These are phyloP conservation scores for Oreochromis niloticus DNA, from an alignment of 2,113 vertebrate genomes.

Conservation along the genomic window DNA sequence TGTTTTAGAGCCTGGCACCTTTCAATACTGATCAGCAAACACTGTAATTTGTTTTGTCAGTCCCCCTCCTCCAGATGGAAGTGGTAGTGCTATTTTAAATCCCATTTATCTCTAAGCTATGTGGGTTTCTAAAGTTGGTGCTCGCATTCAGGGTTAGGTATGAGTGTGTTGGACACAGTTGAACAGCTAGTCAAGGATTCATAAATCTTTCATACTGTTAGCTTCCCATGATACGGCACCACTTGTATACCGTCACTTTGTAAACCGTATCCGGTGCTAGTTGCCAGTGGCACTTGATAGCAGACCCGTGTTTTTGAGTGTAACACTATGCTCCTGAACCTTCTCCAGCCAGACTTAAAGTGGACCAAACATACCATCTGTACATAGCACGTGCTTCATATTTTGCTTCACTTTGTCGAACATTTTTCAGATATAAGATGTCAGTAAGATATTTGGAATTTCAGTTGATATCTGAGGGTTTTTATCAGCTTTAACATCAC, in stretches of 20 bases:
- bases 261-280: constrained; percentile 34
- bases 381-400: not conserved
- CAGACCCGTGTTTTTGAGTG: constrained; percentile 16
- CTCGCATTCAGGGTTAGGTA: not conserved
- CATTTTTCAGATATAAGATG: not conserved
- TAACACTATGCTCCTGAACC: constrained; percentile 12
- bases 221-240: constrained; percentile 5
- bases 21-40: constrained; percentile 28
- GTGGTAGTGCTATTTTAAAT: not conserved
- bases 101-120: not conserved
- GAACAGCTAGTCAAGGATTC: not conserved
- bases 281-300: constrained; percentile 28
- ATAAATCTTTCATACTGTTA: constrained; percentile 18
- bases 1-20: constrained; percentile 8
- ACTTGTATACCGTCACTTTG: constrained; percentile 6
- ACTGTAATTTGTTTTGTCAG: constrained; percentile 40
- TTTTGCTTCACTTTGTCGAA: not conserved
- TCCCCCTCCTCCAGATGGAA: not conserved
- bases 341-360: not conserved
- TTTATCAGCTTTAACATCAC: not conserved
- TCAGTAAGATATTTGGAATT: not conserved
- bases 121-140: not conserved
- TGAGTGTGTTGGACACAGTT: not conserved
- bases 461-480: not conserved
- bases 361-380: not conserved